Evolutionary conservation across 1,140 invertebrate species (phyloP), one percentile per base, ranked within the genome.

Genomic region (Drosophila rhopaloa): DNA sequence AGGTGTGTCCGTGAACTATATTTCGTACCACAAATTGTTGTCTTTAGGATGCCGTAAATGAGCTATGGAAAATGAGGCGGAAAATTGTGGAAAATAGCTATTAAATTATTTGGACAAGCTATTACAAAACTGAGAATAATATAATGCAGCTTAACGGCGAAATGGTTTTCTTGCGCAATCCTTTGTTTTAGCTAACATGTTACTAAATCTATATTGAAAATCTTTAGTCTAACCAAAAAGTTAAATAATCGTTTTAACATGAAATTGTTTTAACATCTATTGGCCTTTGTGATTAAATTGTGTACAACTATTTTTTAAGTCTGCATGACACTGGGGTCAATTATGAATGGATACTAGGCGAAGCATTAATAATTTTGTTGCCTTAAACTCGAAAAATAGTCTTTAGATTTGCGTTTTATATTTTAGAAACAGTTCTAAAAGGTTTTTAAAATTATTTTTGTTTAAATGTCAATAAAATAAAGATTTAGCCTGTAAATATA

Each of bases 1-100:
- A 85, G 81, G 81, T 75, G 81, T 85, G 81, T 50, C 81, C 29
- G 76, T 79, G 80, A 72, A 89, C 80, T 75, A 88, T 68, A 78
- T 88, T 83, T 63, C 61, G 68, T 83, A 58, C 61, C 43, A 16
- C 62, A 82, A 82, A 88, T 88, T 67, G 79, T 84, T 70, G 72
- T 81, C 55, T 78, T 88, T 84, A 88, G 50, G 27, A 60, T 61
- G 56, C 58, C 76, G 77, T 60, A 81, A 89, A 89, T 75, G 61
- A 84, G 77, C 56, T 80, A 63, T 74, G 76, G 40, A 71, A 83
- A 88, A 89, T 89, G 44, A 41, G 70, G 37, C 51, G 55, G 57
- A 53, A 75, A 75, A 76, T 66, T 57, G 35, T 38, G 40, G 11
- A 57, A 55, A 71, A 58, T 9, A 48, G 32, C 51, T 38, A 57